Evolutionary conservation across 2,797 vertebrate genomes (phyloP).

Genomic region (Ceryle rudis): DNA sequence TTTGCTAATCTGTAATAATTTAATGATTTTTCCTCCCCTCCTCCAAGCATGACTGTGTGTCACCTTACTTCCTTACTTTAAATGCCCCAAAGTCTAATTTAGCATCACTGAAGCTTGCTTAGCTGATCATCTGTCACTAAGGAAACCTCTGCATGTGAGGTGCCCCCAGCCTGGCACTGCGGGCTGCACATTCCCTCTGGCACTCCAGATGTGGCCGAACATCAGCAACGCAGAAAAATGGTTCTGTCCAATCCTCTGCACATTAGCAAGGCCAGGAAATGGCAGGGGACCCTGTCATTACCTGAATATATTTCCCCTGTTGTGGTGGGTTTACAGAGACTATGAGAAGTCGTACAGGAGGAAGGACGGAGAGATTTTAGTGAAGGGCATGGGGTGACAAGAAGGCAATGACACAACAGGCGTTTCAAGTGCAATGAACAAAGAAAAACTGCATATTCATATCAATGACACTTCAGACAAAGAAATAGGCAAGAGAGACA

Average conservation of each 20-base stretch:
- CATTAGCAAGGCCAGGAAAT: neutral
- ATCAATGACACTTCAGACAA: neutral
- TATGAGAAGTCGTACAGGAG: neutral
- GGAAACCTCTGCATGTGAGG: neutral
- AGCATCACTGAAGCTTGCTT: neutral
- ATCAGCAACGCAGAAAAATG: neutral
- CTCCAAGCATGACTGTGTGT: neutral
- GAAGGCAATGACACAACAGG: neutral
- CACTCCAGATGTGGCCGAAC: neutral
- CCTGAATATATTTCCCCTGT: neutral
- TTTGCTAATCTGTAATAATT: neutral
- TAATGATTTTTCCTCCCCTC: neutral
- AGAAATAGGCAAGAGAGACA: neutral
- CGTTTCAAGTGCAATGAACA: neutral
- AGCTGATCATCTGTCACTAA: neutral
- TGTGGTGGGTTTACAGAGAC: neutral
- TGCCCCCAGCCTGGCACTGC: neutral
- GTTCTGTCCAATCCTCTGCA: neutral
- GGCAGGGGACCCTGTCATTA: neutral
- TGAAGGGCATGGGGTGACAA: neutral
- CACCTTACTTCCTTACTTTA: neutral
- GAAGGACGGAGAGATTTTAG: rapidly evolving
- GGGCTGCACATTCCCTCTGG: rapidly evolving
- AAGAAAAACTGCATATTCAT: neutral
- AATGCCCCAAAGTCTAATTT: neutral